Conservation (phyloP, 2,888 invertebrate species). For the Noctua pronuba region DNA sequence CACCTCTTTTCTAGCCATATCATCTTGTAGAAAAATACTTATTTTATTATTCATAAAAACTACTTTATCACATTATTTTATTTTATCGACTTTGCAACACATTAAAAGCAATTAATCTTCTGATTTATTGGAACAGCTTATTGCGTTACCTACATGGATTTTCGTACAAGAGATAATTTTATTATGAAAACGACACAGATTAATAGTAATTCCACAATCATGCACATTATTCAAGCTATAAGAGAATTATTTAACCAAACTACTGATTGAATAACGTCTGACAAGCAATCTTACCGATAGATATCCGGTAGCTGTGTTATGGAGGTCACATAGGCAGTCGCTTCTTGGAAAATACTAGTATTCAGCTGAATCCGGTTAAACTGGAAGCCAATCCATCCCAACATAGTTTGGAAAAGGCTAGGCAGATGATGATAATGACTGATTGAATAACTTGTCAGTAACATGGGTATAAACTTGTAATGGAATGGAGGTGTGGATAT, state of each 20-base stretch:
- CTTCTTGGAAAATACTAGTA: neutral
- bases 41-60: neutral
- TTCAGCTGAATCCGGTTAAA: neutral
- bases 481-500: constrained; percentile 8
- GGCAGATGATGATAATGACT: neutral
- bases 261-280: neutral
- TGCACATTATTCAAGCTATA: neutral
- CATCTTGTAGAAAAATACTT: neutral
- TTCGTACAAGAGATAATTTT: neutral
- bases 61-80: neutral
- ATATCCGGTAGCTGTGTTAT: neutral
- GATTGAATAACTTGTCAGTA: constrained; percentile 9
- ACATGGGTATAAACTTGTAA: constrained; percentile 19
- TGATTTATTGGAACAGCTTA: neutral
- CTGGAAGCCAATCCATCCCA: neutral
- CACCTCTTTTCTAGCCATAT: too few relatives aligned
- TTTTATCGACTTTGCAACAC: neutral
- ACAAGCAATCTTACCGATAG: neutral
- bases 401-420: neutral
- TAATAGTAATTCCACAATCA: neutral
- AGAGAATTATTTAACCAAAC: neutral
- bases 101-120: neutral
- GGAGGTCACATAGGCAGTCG: neutral
- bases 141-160: neutral
- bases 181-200: neutral